A percentile compares a stretch with the other conserved stretches of the same genome.
phyloP scores from a whole-genome alignment of 1,140 invertebrate species.

The Anadara kagoshimensis region DNA sequence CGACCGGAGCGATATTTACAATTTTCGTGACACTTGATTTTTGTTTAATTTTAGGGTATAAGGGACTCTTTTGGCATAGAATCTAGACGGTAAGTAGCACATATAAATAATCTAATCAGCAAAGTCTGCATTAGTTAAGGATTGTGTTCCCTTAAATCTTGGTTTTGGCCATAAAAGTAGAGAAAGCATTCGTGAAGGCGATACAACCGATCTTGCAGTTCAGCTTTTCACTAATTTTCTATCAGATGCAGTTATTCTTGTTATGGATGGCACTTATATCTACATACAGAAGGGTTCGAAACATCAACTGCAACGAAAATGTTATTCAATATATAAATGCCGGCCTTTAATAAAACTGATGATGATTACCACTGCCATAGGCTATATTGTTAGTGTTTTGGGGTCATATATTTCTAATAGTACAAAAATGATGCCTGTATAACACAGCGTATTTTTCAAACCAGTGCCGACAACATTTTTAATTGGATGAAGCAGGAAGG shows the following conservation, averaged over 20 bases:
- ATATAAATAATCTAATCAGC: neutral
- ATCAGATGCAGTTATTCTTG: conserved; percentile 15
- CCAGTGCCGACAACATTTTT: neutral
- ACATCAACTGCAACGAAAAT: conserved; percentile 19
- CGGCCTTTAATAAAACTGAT: conserved; percentile 15
- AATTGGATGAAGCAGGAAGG: neutral
- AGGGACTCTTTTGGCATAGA: too few relatives aligned
- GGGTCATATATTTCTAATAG: conserved; percentile 8
- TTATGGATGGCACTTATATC: conserved; percentile 33
- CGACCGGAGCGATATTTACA: too few relatives aligned
- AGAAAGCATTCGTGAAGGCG: neutral
- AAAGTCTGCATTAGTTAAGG: neutral
- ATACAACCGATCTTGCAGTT: neutral
- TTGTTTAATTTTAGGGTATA: too few relatives aligned
- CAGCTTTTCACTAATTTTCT: neutral
- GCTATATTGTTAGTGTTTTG: conserved; percentile 13
- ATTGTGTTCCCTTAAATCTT: conserved; percentile 1
- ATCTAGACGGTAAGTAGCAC: too few relatives aligned
- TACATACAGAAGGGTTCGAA: conserved; percentile 17
- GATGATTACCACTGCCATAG: conserved; percentile 18
- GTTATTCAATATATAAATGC: conserved; percentile 9
- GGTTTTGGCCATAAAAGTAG: conserved; percentile 9
- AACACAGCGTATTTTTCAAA: conserved; percentile 10
- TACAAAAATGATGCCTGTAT: conserved; percentile 27
- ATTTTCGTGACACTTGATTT: too few relatives aligned